These are phyloP conservation scores for Pollachius pollachius DNA, from an alignment of 2,113 vertebrate species.

Conservation along the genomic window DNA sequence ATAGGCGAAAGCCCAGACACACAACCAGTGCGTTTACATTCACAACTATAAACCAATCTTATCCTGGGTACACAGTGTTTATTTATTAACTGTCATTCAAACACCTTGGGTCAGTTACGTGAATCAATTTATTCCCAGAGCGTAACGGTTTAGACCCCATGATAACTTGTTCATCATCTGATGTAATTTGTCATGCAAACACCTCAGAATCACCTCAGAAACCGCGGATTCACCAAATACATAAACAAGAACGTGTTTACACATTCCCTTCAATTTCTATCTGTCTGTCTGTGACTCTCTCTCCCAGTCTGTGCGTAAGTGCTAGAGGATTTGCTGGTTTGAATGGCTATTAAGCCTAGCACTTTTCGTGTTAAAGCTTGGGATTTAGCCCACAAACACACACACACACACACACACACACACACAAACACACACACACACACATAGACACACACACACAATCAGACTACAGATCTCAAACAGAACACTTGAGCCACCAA, in stretches of 20 bases:
- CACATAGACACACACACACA: constrained; percentile 19
- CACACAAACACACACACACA: constrained; percentile 26
- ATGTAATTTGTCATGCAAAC: no score
- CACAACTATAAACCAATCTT: no score
- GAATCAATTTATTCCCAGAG: no score
- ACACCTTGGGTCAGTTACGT: no score
- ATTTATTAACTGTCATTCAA: no score
- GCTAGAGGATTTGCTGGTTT: constrained; percentile 38
- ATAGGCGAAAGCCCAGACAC: no score
- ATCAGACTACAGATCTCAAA: neutral
- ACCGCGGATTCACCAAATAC: constrained; percentile 1
- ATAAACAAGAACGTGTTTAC: constrained; percentile 3
- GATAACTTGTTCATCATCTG: no score
- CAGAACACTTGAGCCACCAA: no score
- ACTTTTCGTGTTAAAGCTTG: constrained; percentile 30
- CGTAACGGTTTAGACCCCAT: no score
- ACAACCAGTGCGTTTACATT: no score
- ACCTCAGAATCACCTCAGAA: no score
- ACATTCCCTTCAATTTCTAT: constrained; percentile 21
- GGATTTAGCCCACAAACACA: constrained; percentile 30
- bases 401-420: constrained; percentile 19
- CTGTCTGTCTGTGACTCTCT: constrained; percentile 1
- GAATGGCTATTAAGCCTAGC: constrained; percentile 41
- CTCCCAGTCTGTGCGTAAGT: constrained; percentile 12
- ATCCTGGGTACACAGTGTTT: no score